Conservation (phyloP, 2,797 vertebrate genomes). For the Cheirogaleus major region DNA sequence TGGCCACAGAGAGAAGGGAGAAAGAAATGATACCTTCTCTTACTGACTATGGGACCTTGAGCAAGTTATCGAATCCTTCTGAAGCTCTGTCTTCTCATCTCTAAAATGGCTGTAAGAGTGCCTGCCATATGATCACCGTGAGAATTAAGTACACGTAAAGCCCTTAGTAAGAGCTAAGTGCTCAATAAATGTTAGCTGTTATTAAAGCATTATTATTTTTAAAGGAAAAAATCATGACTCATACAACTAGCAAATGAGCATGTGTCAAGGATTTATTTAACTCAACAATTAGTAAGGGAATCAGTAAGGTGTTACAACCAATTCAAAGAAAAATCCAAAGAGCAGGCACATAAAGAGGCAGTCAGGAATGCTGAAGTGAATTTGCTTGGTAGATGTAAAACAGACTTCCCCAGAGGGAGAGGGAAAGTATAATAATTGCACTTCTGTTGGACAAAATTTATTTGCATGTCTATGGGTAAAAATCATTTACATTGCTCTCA, state of each 20-base stretch:
- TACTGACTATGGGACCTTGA: background rate
- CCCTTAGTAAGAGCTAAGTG: background rate
- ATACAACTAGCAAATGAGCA: background rate
- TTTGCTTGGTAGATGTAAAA: background rate
- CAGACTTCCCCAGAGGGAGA: background rate
- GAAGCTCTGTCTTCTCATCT: background rate
- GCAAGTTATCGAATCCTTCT: background rate
- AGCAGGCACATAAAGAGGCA: background rate
- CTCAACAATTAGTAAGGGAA: background rate
- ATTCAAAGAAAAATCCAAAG: background rate
- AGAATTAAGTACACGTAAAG: constrained; percentile 1
- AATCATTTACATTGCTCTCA: background rate
- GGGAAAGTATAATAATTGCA: background rate
- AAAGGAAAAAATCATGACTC: constrained; percentile 5
- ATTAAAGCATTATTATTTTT: constrained; percentile 31
- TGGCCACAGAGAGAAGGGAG: background rate
- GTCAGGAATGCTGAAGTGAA: background rate
- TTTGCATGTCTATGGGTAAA: background rate
- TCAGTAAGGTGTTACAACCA: background rate
- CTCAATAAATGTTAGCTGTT: background rate
- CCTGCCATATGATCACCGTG: background rate
- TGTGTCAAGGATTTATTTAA: constrained; percentile 3
- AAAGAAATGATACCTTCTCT: background rate
- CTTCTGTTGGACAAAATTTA: background rate
- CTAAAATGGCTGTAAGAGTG: background rate